Evolutionary conservation across 2,113 vertebrate species (phyloP).

Genomic region (Neotoma lepida): DNA sequence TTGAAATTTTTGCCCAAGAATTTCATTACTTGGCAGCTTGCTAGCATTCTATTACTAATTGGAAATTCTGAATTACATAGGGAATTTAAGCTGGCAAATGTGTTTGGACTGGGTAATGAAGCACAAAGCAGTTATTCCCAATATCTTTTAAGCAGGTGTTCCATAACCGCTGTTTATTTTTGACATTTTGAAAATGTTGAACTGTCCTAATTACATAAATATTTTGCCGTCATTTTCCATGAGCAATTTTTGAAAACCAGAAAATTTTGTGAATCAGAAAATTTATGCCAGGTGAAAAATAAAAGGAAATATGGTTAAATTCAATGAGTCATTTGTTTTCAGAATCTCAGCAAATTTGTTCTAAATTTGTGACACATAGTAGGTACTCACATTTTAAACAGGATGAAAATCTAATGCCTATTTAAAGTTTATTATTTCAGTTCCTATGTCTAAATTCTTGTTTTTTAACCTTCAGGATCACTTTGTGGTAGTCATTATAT

Average conservation of each 20-base stretch:
- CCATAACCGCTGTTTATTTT: conserved; percentile 75
- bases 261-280: conserved; percentile 53
- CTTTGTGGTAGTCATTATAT: background rate
- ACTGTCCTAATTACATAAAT: conserved; percentile 73
- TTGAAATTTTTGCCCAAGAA: background rate
- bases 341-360: conserved; percentile 44
- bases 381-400: background rate
- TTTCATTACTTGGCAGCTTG: conserved; percentile 51
- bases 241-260: conserved; percentile 54
- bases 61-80: conserved; percentile 67
- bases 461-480: background rate
- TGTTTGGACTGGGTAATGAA: conserved; percentile 76
- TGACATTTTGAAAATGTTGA: conserved; percentile 69
- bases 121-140: conserved; percentile 66
- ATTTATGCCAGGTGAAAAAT: background rate
- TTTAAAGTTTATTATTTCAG: background rate
- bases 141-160: conserved; percentile 75
- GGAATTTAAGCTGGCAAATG: conserved; percentile 63
- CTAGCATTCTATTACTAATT: conserved; percentile 29
- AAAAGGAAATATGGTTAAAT: background rate
- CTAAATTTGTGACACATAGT: background rate
- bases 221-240: conserved; percentile 65
- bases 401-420: background rate
- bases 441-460: background rate
- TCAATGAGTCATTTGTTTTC: background rate